Conservation (phyloP, 2,888 invertebrate genomes). For the Orthonevra nobilis region DNA sequence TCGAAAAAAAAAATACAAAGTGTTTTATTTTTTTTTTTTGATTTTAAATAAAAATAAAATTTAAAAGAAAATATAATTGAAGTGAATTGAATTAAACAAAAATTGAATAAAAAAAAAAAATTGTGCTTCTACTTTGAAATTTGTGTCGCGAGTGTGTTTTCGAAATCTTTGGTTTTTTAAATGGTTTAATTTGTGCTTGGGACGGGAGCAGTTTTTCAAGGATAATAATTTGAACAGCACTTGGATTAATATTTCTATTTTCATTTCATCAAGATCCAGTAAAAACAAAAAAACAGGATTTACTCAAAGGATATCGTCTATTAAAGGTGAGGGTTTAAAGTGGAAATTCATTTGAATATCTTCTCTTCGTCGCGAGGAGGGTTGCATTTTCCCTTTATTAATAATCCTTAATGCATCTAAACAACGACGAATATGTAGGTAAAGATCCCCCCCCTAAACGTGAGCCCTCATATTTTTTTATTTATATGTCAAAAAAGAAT, state of each 20-base stretch:
- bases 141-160: constrained; percentile 3
- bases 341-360: constrained; percentile 52
- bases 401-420: constrained; percentile 44
- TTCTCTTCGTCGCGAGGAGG: background rate
- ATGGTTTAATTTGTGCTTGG: too few relatives aligned
- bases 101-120: too few relatives aligned
- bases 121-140: background rate
- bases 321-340: constrained; percentile 67
- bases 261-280: constrained; percentile 12
- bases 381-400: constrained; percentile 24
- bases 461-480: constrained; percentile 1
- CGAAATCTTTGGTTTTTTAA: constrained; percentile 2
- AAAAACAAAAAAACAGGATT: constrained; percentile 42
- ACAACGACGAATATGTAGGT: constrained; percentile 8
- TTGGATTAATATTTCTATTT: constrained; percentile 65
- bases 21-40: background rate
- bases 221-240: constrained; percentile 54
- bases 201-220: constrained; percentile 19
- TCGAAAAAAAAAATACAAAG: too few relatives aligned
- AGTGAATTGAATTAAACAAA: background rate
- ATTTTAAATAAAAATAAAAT: background rate
- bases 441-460: constrained; percentile 11
- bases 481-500: background rate
- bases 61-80: constrained; percentile 15
- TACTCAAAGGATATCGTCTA: constrained; percentile 60